Percentiles rank a stretch among this genome's conserved stretches.
Conservation (phyloP, 2,888 invertebrate genomes). For the Thelaira solivaga region DNA sequence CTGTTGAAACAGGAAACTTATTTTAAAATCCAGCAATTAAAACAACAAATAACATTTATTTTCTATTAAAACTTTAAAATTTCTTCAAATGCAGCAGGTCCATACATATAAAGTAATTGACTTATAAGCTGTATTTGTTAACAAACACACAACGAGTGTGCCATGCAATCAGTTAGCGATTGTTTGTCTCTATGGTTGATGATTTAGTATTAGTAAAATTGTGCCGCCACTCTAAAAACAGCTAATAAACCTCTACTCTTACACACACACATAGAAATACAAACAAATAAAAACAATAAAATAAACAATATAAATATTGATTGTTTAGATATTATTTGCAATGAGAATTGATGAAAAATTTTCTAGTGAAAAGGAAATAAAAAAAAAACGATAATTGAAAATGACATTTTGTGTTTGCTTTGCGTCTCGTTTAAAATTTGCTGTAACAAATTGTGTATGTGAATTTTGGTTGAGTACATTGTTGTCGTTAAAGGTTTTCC, state of each 20-base stretch:
- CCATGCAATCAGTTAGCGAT: not conserved
- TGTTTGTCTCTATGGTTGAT: not conserved
- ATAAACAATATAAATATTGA: slow-evolving; percentile 53
- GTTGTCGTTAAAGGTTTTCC: too few species aligned
- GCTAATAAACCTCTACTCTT: slow-evolving; percentile 1
- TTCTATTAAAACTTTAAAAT: not conserved
- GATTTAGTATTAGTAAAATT: not conserved
- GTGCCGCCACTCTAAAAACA: not conserved
- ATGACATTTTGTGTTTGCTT: slow-evolving; percentile 23
- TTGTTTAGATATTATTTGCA: slow-evolving; percentile 55
- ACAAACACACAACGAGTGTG: slow-evolving; percentile 4
- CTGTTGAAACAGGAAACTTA: too few species aligned
- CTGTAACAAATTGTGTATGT: not conserved
- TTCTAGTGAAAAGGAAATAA: slow-evolving; percentile 29
- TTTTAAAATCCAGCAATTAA: too few species aligned
- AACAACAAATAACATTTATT: too few species aligned
- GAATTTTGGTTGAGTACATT: too few species aligned
- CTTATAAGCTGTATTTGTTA: slow-evolving; percentile 45
- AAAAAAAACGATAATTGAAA: slow-evolving; percentile 44
- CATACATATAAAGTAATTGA: slow-evolving; percentile 41
- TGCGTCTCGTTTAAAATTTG: not conserved
- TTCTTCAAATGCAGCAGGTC: not conserved
- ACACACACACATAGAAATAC: not conserved
- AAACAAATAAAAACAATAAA: slow-evolving; percentile 15
- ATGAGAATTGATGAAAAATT: slow-evolving; percentile 45